Evolutionary conservation across 2,113 vertebrate genomes (phyloP), one percentile per base, ranked within the genome.

Genomic region (Amphilophus citrinellus): DNA sequence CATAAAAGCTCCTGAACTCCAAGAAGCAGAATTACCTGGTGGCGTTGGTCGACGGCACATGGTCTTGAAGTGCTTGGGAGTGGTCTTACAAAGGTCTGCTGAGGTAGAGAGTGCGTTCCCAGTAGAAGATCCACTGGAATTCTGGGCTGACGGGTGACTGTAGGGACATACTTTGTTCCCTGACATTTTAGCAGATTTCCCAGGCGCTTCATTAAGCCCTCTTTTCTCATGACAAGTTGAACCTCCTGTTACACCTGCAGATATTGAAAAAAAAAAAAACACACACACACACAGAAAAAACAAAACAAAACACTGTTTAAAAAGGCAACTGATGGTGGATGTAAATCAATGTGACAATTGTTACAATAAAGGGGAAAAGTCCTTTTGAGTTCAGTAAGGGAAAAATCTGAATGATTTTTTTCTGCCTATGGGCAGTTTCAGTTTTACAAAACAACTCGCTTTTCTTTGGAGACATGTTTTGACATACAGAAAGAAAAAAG

Each of bases 61-160:
- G 91, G 96, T 97, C 95, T 98, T 98, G 95, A 98, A 97, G 96
- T 98, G 97, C 96, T 98, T 98, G 86, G 97, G 96, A 92, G 96
- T 97, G 50, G 96, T 97, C 96, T 98, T 98, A 95, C 97, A 98
- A 90, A 97, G 96, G 91, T 97, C 97, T 5, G 97, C 95, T 95
- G 97, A 98, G 96, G 98, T 97, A 97, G 97, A 97, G 87, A 97
- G 94, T 87, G 96, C 91, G 7, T 94, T 97, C 87, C 96, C 96
- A 9, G 94, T 93, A 79, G 96, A 91, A 1, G 95, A 77, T 1
- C 91, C 95, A 92, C 96, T 95, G 94, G 96, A 93, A 79, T 95
- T 94, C 88, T 97, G 94, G 90, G 96, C 93, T 20, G 95, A 92
- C 4, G 95, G 91, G 42, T 98, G 97, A 95, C 97, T 98, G 94